Evolutionary conservation across 2,113 vertebrate species (phyloP).

Genomic region (Hyaena hyaena): DNA sequence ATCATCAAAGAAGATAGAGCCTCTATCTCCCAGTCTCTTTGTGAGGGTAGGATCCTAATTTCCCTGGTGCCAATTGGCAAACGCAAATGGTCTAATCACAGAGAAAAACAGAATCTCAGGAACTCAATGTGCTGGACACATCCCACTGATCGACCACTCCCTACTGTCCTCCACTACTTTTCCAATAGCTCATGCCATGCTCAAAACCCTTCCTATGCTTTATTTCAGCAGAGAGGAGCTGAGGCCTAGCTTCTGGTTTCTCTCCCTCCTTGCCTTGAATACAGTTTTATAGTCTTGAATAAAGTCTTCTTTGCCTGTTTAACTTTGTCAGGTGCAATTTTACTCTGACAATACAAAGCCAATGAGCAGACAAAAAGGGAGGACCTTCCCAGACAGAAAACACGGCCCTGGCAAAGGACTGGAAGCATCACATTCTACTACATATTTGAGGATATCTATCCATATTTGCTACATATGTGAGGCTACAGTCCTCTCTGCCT

Average conservation of each 20-base stretch:
- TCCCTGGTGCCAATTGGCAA: not conserved
- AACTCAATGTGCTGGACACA: not conserved
- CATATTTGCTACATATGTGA: not conserved
- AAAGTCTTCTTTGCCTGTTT: not conserved
- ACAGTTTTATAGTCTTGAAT: not conserved
- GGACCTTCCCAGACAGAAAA: not conserved
- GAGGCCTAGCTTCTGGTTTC: not conserved
- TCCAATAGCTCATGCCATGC: not conserved
- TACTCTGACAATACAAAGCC: not conserved
- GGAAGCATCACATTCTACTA: not conserved
- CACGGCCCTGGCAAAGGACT: not conserved
- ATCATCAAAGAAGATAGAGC: not conserved
- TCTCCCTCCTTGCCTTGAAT: not conserved
- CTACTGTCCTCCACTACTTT: not conserved
- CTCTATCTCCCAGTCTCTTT: not conserved
- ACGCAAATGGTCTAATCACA: not conserved
- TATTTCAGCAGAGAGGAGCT: not conserved
- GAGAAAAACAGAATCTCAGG: not conserved
- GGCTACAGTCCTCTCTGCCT: not conserved
- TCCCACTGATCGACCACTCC: not conserved
- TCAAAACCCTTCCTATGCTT: not conserved
- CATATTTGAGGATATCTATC: not conserved
- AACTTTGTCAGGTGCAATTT: not conserved
- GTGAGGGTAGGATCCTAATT: not conserved
- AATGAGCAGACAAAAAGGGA: not conserved